These are phyloP conservation scores for Gymnoscopelus braueri DNA, from an alignment of 2,797 vertebrate species.

Conservation along the genomic window DNA sequence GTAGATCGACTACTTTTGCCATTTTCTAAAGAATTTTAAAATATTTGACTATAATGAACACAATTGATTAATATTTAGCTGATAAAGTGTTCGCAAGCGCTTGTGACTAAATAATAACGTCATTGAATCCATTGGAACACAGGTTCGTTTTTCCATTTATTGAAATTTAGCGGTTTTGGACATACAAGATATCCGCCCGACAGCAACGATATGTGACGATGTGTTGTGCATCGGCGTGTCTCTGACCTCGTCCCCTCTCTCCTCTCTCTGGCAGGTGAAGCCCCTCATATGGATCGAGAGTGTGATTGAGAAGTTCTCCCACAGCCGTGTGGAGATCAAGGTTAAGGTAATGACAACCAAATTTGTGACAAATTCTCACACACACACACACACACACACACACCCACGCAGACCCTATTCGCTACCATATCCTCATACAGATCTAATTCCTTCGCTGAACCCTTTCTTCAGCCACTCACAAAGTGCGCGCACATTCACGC, in stretches of 20 bases:
- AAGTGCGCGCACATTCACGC: constrained; percentile 19
- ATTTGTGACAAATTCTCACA: constrained; percentile 22
- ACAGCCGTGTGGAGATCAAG: constrained; percentile 88
- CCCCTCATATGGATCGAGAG: constrained; percentile 89
- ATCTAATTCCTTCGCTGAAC: too few species aligned
- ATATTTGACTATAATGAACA: too few species aligned
- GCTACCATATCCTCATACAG: background rate
- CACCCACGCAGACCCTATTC: constrained; percentile 10
- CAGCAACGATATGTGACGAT: constrained; percentile 29
- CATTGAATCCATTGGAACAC: too few species aligned
- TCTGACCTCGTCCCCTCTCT: constrained; percentile 59
- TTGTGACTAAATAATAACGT: too few species aligned
- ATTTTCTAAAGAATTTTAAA: too few species aligned
- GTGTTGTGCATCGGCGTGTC: constrained; percentile 23
- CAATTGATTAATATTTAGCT: too few species aligned
- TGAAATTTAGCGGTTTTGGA: too few species aligned
- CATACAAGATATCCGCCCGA: too few species aligned
- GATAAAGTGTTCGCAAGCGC: too few species aligned
- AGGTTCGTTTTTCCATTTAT: too few species aligned
- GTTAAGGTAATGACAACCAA: constrained; percentile 80
- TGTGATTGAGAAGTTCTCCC: constrained; percentile 86
- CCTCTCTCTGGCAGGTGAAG: constrained; percentile 78
- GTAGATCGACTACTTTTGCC: too few species aligned
- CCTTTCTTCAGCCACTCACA: constrained; percentile 6
- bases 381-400: constrained; percentile 42